These are phyloP conservation scores for Brachymystax lenok DNA, from an alignment of 2,797 vertebrate species.

Conservation along the genomic window DNA sequence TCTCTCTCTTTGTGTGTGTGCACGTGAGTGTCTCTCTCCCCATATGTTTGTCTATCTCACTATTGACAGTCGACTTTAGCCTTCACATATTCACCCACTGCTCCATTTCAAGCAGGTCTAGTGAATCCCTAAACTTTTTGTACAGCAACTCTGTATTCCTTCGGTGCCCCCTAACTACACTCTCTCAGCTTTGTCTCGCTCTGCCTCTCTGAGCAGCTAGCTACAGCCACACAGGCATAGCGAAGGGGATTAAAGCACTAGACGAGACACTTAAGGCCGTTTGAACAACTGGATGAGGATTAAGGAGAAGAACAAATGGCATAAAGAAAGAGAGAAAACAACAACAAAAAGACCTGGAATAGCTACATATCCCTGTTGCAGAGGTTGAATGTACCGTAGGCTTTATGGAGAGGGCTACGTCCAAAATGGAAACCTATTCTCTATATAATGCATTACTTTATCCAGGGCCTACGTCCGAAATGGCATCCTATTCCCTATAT, in stretches of 20 bases:
- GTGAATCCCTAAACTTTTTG: not conserved
- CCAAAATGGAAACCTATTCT: not conserved
- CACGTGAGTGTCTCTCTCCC: not conserved
- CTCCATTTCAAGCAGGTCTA: not conserved
- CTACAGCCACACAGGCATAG: not conserved
- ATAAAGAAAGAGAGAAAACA: not conserved
- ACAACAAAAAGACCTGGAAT: not conserved
- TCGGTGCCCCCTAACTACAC: not conserved
- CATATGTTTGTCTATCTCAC: not conserved
- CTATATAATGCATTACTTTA: too few relatives aligned
- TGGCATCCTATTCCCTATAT: too few relatives aligned
- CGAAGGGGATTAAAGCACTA: not conserved
- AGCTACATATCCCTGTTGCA: not conserved
- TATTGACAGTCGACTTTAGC: not conserved
- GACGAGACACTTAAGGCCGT: conserved; percentile 7
- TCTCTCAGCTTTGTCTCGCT: not conserved
- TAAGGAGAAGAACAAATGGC: conserved; percentile 1
- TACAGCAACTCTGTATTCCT: not conserved
- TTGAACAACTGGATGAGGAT: conserved; percentile 18
- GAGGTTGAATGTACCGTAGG: not conserved
- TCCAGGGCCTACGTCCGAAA: too few relatives aligned
- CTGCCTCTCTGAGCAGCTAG: conserved; percentile 19
- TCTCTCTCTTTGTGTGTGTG: not conserved
- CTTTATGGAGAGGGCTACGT: not conserved
- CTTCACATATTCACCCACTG: not conserved